Percentiles rank a stretch among this genome's conserved stretches.
Conservation (phyloP, 1,140 invertebrate species). For the Camponotus floridanus region DNA sequence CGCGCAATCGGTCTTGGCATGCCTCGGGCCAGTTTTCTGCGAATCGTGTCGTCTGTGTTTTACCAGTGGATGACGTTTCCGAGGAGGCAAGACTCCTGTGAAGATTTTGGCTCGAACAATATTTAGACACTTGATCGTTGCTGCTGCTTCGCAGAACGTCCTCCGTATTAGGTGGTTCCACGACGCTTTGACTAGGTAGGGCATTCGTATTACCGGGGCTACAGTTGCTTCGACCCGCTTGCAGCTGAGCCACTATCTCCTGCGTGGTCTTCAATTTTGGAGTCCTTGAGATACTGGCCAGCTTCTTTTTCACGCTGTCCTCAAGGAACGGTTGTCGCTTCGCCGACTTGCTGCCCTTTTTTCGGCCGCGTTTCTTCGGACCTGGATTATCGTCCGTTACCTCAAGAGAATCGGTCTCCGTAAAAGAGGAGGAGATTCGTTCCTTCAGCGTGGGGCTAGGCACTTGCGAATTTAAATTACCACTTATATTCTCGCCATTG, state of each 20-base stretch:
- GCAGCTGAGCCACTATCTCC: conserved; percentile 92
- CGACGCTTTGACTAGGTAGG: conserved; percentile 83
- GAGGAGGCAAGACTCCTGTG: conserved; percentile 64
- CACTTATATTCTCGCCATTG: conserved; percentile 83
- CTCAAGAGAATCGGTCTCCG: conserved; percentile 72
- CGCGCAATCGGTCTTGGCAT: conserved; percentile 44
- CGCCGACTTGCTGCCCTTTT: conserved; percentile 90
- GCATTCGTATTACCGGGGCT: conserved; percentile 71
- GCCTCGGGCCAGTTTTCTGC: conserved; percentile 64
- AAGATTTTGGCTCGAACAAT: conserved; percentile 83
- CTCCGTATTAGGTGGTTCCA: conserved; percentile 81
- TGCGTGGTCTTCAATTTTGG: conserved; percentile 94
- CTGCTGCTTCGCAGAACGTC: conserved; percentile 79
- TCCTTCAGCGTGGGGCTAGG: conserved; percentile 82
- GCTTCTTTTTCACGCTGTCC: conserved; percentile 89
- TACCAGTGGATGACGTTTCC: conserved; percentile 51
- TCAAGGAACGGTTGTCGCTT: conserved; percentile 86
- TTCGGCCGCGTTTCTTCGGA: conserved; percentile 89
- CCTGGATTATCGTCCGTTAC: conserved; percentile 75
- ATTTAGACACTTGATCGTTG: conserved; percentile 87
- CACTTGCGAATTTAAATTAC: conserved; percentile 84
- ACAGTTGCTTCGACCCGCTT: conserved; percentile 87
- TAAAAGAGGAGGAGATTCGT: conserved; percentile 69
- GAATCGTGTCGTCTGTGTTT: conserved; percentile 25
- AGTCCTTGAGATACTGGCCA: conserved; percentile 88